Base-by-base conservation (phyloP, 2,888 invertebrate species). In the Melinaea menophilus region DNA sequence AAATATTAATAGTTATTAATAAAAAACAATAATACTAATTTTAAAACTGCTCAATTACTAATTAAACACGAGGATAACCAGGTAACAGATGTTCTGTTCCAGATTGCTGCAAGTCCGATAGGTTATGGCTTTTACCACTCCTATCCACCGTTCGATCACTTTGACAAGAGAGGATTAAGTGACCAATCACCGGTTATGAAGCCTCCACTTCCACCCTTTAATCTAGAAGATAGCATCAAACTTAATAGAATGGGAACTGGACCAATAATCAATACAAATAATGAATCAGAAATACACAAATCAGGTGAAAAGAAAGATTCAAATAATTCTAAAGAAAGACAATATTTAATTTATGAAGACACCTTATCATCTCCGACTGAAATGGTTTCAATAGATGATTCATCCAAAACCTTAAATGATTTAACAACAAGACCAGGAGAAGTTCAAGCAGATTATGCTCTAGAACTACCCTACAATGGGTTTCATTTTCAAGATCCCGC, bases 51-150 rank as follows among this genome's bases (percentile, higher is more conserved):
- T 85, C 88, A 56, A 62, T 60, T 77, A 81, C 76, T 82, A 80
- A 78, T 80, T 73, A 75, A 57, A 67, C 76, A 76, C 69, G 73
- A 73, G 69, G 82, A 80, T 90, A 86, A 90, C 82, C 80, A 69
- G 81, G 87, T 90, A 88, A 90, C 75, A 91, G 90, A 81, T 86
- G 81, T 90, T 90, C 84, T 88, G 85, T 85, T 85, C 83, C 81
- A 93, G 93, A 92, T 94, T 75, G 94, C 95, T 74, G 92, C 94
- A 72, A 95, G 92, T 85, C 94, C 95, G 80, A 77, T 95, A 66
- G 95, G 93, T 87, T 95, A 95, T 77, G 95, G 95, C 31, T 91
- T 95, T 58, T 95, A 95, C 79, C 94, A 94, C 67, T 80, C 92
- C 3, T 90, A 92, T 62, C 91, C 90, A 72, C 79, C 85, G 11